Base-by-base conservation (phyloP, 2,888 invertebrate species). In the Ormyrus nitidulus region DNA sequence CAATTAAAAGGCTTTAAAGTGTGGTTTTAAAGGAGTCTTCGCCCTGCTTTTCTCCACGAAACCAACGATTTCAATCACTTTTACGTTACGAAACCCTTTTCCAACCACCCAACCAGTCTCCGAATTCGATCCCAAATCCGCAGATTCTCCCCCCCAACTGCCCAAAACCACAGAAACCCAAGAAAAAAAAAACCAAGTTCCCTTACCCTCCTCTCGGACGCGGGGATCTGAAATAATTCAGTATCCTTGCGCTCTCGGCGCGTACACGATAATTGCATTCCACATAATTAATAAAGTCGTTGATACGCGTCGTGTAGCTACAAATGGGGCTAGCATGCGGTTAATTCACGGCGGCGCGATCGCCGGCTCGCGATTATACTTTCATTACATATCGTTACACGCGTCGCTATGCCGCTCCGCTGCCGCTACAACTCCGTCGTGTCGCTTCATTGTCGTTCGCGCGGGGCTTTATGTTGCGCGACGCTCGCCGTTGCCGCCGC, bases 301-400 rank as follows among this genome's bases (percentile, higher is more conserved):
- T 86, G 87, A 86, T 87, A 86, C 85, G 83, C 85, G 84, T 85
- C 86, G 84, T 82, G 82, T 84, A 85, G 83, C 81, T 86, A 86
- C 85, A 87, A 87, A 88, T 85, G 85, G 84, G 86, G 82, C 84
- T 87, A 84, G 86, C 86, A 86, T 87, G 88, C 83, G 83, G 86
- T 85, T 88, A 87, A 87, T 87, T 86, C 85, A 79, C 84, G 84
- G 85, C 84, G 74, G 80, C 72, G 77, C 84, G 86, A 87, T 88
- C 85, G 85, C 59, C 59, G 78, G 82, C 82, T 54, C 58, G 81
- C 84, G 87, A 88, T 87, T 87, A 87, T 87, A 83, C 85, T 87
- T 86, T 86, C 85, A 87, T 87, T 86, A 85, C 86, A 82, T 84
- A 84, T 86, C 84, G 84, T 85, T 84, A 83, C 78, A 85, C 77